Base-by-base conservation (phyloP, 2,113 vertebrate species). In the Protomyctophum bolini region DNA sequence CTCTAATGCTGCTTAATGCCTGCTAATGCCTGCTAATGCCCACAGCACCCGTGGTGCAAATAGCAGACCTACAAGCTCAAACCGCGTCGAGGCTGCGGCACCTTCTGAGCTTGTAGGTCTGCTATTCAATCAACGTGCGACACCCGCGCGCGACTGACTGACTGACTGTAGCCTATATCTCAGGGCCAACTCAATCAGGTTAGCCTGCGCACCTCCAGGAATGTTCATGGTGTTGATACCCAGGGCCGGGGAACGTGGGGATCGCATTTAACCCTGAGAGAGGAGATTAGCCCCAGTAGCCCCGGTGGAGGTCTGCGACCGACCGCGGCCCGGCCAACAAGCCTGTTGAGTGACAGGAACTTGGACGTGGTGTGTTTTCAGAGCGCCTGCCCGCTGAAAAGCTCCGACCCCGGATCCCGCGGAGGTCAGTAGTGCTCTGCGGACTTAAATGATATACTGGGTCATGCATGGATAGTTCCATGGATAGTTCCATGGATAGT, bases 21-120 rank as follows among this genome's bases (percentile, higher is more conserved):
- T 46, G 65, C 62, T 75, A 82, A 82, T 48, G 49, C 77, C 8
- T 46, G 65, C 62, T 75, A 82, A 82, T 48, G 49, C 77, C n/a
- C n/a, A n/a, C n/a, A n/a, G n/a, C n/a, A n/a, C n/a, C n/a, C n/a
- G 33, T 41, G 21, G 21, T 41, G 33, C 3, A 41, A 41, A 41
- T 41, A 41, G 33, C 33, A 41, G 33, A 41, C 5, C 3, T 41
- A 41, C 1, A 41, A 41, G 33, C 33, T 41, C 33, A 41, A 6
- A 41, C 3, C 33, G 33, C 33, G 33, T 0, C 33, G 5, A 0
- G 2, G 33, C 33, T 4, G 33, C 33, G 2, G 0, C 33, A 41
- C 33, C 0, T 41, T 41, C 33, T 41, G 33, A 41, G 33, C 33
- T 41, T 41, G 33, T 41, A 41, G 5, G 33, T 41, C 33, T 41